These are phyloP conservation scores for Galaxias olidus DNA, from an alignment of 2,797 vertebrate genomes.

Conservation along the genomic window DNA sequence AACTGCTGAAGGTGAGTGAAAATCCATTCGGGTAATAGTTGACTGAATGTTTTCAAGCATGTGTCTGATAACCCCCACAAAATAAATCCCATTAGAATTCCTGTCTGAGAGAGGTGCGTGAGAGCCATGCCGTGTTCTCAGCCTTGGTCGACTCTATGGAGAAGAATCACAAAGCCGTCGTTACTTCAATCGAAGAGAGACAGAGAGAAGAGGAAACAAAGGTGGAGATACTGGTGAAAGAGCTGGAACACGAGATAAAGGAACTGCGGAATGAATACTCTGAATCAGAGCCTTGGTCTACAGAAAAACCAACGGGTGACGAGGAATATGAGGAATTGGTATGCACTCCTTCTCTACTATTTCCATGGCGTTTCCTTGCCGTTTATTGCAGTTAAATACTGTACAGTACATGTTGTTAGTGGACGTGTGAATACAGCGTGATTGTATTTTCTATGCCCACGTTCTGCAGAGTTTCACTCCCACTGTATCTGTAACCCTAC, in stretches of 20 bases:
- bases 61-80: too few species aligned
- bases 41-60: not conserved
- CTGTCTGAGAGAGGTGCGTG: slow-evolving; percentile 73
- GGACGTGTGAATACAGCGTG: too few species aligned
- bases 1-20: slow-evolving; percentile 65
- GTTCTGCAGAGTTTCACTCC: slow-evolving; percentile 35
- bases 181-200: slow-evolving; percentile 66
- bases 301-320: slow-evolving; percentile 38
- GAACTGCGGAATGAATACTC: slow-evolving; percentile 56
- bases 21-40: not conserved
- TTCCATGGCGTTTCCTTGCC: too few species aligned
- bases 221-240: slow-evolving; percentile 61
- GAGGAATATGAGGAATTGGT: slow-evolving; percentile 44
- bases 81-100: slow-evolving; percentile 60
- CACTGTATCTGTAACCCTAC: not conserved
- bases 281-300: slow-evolving; percentile 34
- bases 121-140: slow-evolving; percentile 76
- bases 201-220: slow-evolving; percentile 64
- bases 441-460: too few species aligned
- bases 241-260: slow-evolving; percentile 69
- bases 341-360: slow-evolving; percentile 4
- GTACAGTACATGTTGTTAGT: too few species aligned
- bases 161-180: slow-evolving; percentile 70
- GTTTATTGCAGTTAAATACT: too few species aligned
- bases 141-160: slow-evolving; percentile 69